These are phyloP conservation scores for Patella caerulea DNA, from an alignment of 2,888 invertebrate species.

Conservation along the genomic window DNA sequence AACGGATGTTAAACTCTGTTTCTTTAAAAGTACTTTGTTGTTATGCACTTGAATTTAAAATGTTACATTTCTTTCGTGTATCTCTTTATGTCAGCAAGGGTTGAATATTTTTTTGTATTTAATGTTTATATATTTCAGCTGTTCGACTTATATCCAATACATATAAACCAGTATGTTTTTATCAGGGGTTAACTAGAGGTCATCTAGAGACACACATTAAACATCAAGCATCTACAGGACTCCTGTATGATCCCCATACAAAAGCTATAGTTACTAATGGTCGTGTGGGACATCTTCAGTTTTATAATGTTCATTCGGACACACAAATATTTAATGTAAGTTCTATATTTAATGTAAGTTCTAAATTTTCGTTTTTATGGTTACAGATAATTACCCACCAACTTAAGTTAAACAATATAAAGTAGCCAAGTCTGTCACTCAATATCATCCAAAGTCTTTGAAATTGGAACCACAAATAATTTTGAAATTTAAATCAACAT, in stretches of 20 bases:
- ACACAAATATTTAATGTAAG: conserved; percentile 82
- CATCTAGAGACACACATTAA: conserved; percentile 60
- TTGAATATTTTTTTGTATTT: background rate
- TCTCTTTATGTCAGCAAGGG: no score
- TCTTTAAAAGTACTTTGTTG: background rate
- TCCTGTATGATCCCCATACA: conserved; percentile 78
- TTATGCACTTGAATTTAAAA: background rate
- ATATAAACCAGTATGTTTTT: conserved; percentile 75
- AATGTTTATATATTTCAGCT: conserved; percentile 57
- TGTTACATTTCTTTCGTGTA: background rate
- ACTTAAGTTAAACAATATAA: no score
- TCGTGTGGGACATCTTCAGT: conserved; percentile 82
- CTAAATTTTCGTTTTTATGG: background rate
- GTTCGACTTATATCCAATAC: conserved; percentile 70
- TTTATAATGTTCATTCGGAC: conserved; percentile 77
- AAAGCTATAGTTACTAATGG: conserved; percentile 81
- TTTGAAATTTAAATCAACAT: no score
- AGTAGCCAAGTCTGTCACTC: no score
- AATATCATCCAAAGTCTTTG: no score
- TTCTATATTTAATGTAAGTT: conserved; percentile 76
- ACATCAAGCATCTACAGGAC: conserved; percentile 67
- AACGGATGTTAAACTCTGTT: background rate
- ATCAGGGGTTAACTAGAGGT: conserved; percentile 81
- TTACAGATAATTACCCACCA: background rate
- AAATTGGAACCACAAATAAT: no score